Base-by-base conservation (phyloP, 2,888 invertebrate genomes). In the Leptothorax acervorum region DNA sequence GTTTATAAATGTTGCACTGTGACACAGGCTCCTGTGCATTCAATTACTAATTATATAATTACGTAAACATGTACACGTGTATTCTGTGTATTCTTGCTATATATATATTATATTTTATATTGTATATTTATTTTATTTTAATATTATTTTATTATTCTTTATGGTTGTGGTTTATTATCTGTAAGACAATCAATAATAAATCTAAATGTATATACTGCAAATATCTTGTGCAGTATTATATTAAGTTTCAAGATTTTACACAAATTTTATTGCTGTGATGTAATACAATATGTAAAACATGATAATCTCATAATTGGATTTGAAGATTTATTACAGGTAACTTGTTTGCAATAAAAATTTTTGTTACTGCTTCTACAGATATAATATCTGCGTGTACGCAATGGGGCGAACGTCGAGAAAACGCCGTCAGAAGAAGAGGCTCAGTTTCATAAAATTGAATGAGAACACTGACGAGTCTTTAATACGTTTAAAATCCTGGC, bases 331-430 rank as follows among this genome's bases (percentile, higher is more conserved):
- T 18, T 53, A 39, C 1, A 12, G 12, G 3, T 45, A 60, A 73
- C 8, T n/a, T 66, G 15, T n/a, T 71, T 35, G 39, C 42, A 45
- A 82, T 73, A 57, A 83, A 73, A 1, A 3, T 74, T 79, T 57
- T 60, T 70, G 81, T 89, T 87, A 79, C 81, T 86, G 53, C 68
- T 85, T 84, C 86, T 88, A 82, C 90, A 91, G 90, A 90, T 88
- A 65, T 89, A 90, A 85, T 84, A 70, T 86, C 83, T 63, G 42
- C 31, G 53, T 70, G 63, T 66, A 31, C 78, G 55, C 85, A 82
- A 94, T 94, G 94, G 94, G 94, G 85, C 92, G 93, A 85, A 92
- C 93, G 6, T 84, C 88, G 84, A 92, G 93, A 89, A 92, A 92
- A 86, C 94, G 93, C 78, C 85, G 66, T 57, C 87, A 74, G 78